A percentile compares a stretch with the other conserved stretches of the same genome.
Conservation (phyloP, 1,140 invertebrate genomes). For the Meloidogyne exigua region DNA sequence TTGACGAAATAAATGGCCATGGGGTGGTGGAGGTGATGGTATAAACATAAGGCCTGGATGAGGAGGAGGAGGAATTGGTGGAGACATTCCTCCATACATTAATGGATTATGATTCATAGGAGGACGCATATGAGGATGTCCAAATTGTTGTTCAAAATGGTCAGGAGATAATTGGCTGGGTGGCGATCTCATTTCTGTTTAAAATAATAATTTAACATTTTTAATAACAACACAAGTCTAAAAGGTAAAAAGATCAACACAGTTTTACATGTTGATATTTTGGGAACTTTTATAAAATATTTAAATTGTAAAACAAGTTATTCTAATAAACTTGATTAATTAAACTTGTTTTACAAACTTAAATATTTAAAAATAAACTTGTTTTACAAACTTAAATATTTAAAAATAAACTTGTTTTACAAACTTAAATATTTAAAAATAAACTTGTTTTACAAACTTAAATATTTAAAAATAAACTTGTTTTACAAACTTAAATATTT, state of each 20-base stretch:
- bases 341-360: background rate
- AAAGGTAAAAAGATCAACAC: background rate
- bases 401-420: background rate
- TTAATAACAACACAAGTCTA: background rate
- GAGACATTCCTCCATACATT: conserved; percentile 14
- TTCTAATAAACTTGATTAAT: no score
- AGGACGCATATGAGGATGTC: conserved; percentile 16
- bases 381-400: background rate
- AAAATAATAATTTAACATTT: conserved; percentile 39
- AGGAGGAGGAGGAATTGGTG: conserved; percentile 22
- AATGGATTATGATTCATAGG: conserved; percentile 33
- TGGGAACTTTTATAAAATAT: no score
- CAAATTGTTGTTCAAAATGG: conserved; percentile 35
- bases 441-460: background rate
- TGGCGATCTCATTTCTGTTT: conserved; percentile 14
- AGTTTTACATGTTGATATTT: no score
- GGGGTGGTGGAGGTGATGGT: background rate
- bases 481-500: background rate
- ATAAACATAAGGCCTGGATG: conserved; percentile 20
- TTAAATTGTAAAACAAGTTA: no score
- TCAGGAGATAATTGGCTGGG: conserved; percentile 23
- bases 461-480: background rate
- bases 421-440: background rate
- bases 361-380: no score
- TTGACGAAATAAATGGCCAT: background rate